Evolutionary conservation across 1,140 invertebrate genomes (phyloP).

Genomic region (Polypedilum pembai): DNA sequence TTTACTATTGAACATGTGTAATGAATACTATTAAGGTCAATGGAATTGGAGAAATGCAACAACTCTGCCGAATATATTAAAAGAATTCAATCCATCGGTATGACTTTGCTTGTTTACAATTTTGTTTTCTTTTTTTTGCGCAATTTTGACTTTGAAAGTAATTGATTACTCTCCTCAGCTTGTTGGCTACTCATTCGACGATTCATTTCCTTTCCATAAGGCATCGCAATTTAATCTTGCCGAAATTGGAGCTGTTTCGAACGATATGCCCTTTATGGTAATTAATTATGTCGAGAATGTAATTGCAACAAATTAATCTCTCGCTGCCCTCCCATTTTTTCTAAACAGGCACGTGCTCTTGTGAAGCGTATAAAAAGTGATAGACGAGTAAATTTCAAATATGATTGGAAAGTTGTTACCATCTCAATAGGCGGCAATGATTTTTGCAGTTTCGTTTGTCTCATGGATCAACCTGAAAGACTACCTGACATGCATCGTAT

Average conservation of each 20-base stretch:
- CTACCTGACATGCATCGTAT: slow-evolving; percentile 53
- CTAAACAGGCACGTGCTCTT: slow-evolving; percentile 37
- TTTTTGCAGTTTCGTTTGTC: slow-evolving; percentile 69
- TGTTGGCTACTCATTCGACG: slow-evolving; percentile 46
- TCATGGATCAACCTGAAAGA: slow-evolving; percentile 49
- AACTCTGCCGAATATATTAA: slow-evolving; percentile 48
- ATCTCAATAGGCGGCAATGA: slow-evolving; percentile 65
- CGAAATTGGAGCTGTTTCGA: slow-evolving; percentile 47
- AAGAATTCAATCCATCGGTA: slow-evolving; percentile 50
- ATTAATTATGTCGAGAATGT: slow-evolving; percentile 25
- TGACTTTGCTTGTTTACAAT: slow-evolving; percentile 23
- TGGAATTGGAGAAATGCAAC: slow-evolving; percentile 47
- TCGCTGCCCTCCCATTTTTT: no score
- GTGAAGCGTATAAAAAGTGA: slow-evolving; percentile 62
- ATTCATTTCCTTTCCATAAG: slow-evolving; percentile 42
- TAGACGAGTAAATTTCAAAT: slow-evolving; percentile 52
- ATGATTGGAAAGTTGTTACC: slow-evolving; percentile 79
- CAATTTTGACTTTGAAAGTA: no score
- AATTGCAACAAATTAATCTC: background rate
- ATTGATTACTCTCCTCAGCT: slow-evolving; percentile 34
- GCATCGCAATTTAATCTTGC: slow-evolving; percentile 50
- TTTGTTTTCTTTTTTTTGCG: background rate
- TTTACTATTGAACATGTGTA: slow-evolving; percentile 32
- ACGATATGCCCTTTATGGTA: slow-evolving; percentile 53
- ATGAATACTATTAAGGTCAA: slow-evolving; percentile 40